Base-by-base conservation (phyloP, 2,797 vertebrate genomes). In the Tiaroga cobitis region DNA sequence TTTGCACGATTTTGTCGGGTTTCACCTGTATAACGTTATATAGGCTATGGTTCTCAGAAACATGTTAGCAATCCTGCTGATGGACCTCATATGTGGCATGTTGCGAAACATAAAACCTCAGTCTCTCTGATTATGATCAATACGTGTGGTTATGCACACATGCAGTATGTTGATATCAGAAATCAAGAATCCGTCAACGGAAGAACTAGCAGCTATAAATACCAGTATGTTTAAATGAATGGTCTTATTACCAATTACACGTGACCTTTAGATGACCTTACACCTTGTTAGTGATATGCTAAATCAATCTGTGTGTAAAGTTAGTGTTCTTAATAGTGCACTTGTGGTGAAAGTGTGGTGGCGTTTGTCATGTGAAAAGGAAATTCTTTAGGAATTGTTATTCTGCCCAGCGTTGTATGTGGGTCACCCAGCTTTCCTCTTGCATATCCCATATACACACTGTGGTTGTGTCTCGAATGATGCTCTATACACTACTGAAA, bases 91-190 rank as follows among this genome's bases (percentile, higher is more conserved):
- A 51, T 3, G 26, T 69, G 46, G 5, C 75, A 39, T 81, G 78
- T 81, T 61, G 49, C 16, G 39, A 76, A 83, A 77, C 82, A 37
- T 77, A 73, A 77, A 73, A 70, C 59, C 56, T 29, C 10, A 65
- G 1, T 7, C 0, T 59, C 24, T 59, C 24, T 19, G 19, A 24
- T 34, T 15, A 2, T 24, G 49, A 13, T 76, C 49, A 8, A 76
- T 76, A 24, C 15, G 29, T 8, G 46, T 11, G 19, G 16, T 54
- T 51, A 7, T 34, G 32, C 32, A 3, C 32, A 34, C 32, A 34
- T 29, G 2, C 29, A 29, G 29, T 29, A 32, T 51, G 72, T 13
- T 46, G 15, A 73, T 5, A 29, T 21, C 43, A 74, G 0, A 32
- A 7, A 32, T 32, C 46, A 54, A 3, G 18, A 51, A 34, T 32